Evolutionary conservation across 2,113 vertebrate genomes (phyloP), one percentile per base, ranked within the genome.

Genomic region (Embiotoca jacksoni): DNA sequence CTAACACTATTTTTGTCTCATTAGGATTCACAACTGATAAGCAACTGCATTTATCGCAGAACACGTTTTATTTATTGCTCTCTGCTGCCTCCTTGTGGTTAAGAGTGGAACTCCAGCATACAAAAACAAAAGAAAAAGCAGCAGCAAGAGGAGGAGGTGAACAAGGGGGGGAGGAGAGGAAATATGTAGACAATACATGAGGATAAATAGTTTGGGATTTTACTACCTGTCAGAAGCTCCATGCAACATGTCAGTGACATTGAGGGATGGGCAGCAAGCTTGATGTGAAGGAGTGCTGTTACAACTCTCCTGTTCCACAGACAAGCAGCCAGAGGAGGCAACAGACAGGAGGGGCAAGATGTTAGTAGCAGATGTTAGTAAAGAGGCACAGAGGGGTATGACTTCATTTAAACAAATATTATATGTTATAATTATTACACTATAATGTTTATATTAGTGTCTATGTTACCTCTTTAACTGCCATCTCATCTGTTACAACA

Each of bases 251-350:
- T 94, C 93, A 70, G 90, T 89, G 74, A 94, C 93, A 86, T 72
- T 92, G 73, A 95, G 90, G 64, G 94, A 91, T 37, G 93, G 92
- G 85, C 94, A 94, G 89, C 93, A 95, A 75, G 88, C 91, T 91
- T 90, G 93, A 84, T 88, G 91, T 78, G 90, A 90, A 72, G 94
- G 92, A 47, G 92, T 93, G 89, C 86, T 91, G 83, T 92, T 93
- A 81, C 88, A 89, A 81, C 91, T 93, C 77, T 94, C 92, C 94
- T 95, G 85, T 41, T 88, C 71, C 80, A 82, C 74, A 81, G 68
- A 82, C 70, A 84, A 72, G 50, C 55, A 84, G 64, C 61, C 85
- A 67, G 53, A 86, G 47, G 53, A 73, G 37, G 58, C 46, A 52
- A 67, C 80, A 80, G 70, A 78, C 41, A 62, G 72, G 37, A 67